Evolutionary conservation across 2,888 invertebrate species (phyloP).

Genomic region (Dichetophora obliterata): DNA sequence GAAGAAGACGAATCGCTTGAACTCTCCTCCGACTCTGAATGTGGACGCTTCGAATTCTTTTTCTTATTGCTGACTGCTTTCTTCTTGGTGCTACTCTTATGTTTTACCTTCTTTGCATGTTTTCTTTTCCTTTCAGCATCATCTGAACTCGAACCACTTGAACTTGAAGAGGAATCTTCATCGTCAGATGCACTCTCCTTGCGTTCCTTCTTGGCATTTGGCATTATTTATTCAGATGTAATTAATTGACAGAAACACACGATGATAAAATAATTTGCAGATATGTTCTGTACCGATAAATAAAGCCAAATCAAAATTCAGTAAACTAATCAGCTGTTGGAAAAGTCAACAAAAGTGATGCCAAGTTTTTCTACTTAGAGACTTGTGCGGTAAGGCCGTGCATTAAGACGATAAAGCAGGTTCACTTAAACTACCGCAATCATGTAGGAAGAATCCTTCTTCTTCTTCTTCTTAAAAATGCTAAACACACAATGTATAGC

Average conservation of each 20-base stretch:
- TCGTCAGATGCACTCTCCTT: conserved; percentile 42
- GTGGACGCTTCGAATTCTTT: not conserved
- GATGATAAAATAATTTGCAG: not conserved
- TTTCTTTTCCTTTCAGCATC: conserved; percentile 41
- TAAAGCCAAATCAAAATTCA: not conserved
- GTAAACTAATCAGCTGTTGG: conserved; percentile 27
- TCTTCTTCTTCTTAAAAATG: no score
- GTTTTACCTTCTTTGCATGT: conserved; percentile 35
- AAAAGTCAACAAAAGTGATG: conserved; percentile 27
- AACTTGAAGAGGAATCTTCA: conserved; percentile 40
- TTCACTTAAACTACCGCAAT: no score
- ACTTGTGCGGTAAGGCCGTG: no score
- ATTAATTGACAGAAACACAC: not conserved
- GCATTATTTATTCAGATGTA: conserved; percentile 40
- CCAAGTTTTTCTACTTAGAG: conserved; percentile 30
- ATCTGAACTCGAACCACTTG: conserved; percentile 36
- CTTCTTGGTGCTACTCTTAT: conserved; percentile 31
- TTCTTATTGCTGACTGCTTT: not conserved
- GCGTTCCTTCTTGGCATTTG: conserved; percentile 47
- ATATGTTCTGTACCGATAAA: not conserved
- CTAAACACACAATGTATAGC: no score
- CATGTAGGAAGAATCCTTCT: no score
- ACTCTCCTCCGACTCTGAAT: conserved; percentile 29
- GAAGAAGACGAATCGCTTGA: conserved; percentile 34
- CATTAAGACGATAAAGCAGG: no score